Percentiles rank a stretch among this genome's conserved stretches.
Conservation (phyloP, 2,888 invertebrate species). For the Monochamus alternatus region DNA sequence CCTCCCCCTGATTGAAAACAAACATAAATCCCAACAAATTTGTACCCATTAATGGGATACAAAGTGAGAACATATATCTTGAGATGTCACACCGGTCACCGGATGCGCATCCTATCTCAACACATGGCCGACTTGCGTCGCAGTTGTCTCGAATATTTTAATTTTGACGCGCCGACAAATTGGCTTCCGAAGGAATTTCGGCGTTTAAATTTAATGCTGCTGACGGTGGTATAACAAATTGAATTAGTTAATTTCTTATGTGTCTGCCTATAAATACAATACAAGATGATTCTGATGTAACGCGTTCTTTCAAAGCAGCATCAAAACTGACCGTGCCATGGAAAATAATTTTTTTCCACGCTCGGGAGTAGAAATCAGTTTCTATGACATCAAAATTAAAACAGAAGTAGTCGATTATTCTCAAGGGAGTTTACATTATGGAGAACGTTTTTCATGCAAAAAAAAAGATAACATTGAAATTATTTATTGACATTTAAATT, state of each 20-base stretch:
- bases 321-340: neutral
- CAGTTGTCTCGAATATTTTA: conserved; percentile 67
- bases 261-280: too few relatives aligned
- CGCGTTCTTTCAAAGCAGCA: too few relatives aligned
- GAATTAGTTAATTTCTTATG: too few relatives aligned
- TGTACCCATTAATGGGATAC: conserved; percentile 68
- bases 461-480: too few relatives aligned
- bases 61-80: conserved; percentile 68
- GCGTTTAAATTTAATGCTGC: conserved; percentile 18
- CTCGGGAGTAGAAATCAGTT: too few relatives aligned
- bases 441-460: too few relatives aligned
- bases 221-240: neutral
- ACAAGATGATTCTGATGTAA: too few relatives aligned
- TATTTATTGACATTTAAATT: too few relatives aligned
- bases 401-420: too few relatives aligned
- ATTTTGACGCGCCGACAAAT: conserved; percentile 63
- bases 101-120: conserved; percentile 63
- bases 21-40: conserved; percentile 64
- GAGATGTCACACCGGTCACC: conserved; percentile 61
- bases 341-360: neutral
- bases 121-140: conserved; percentile 57
- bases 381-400: too few relatives aligned
- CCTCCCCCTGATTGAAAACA: conserved; percentile 59
- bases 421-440: too few relatives aligned
- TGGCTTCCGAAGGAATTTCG: conserved; percentile 46